Percentiles rank a stretch among this genome's conserved stretches.
Evolutionary conservation across 2,888 invertebrate species (phyloP).

Genomic region (Pristionchus maxplancki): DNA sequence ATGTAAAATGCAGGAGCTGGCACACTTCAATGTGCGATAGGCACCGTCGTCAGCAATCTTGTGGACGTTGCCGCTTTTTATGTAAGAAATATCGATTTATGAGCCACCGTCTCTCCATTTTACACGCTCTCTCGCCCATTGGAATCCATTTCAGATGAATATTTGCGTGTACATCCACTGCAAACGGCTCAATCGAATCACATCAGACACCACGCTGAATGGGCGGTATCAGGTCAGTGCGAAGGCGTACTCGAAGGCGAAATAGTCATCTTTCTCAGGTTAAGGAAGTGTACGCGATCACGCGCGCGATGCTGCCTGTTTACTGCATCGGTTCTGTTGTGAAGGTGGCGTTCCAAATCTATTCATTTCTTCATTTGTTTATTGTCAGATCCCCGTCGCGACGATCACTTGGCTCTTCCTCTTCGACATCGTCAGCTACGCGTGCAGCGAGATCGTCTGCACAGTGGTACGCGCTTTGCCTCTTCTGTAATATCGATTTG

Average conservation of each 20-base stretch:
- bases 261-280: background rate
- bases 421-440: background rate
- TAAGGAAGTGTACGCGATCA: background rate
- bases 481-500: too few species aligned
- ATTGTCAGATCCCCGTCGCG: background rate
- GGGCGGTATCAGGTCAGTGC: background rate
- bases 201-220: background rate
- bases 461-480: background rate
- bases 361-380: background rate
- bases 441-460: background rate
- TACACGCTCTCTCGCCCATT: too few species aligned
- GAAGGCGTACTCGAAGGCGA: too few species aligned
- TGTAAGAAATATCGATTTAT: background rate
- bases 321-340: background rate
- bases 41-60: background rate
- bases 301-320: background rate
- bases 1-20: background rate
- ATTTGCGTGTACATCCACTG: background rate
- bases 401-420: background rate
- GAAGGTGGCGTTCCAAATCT: too few species aligned
- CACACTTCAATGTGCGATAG: background rate
- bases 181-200: background rate
- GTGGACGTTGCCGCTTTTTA: background rate
- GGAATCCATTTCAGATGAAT: background rate
- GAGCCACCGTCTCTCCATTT: too few species aligned